These are phyloP conservation scores for Andrena haemorrhoa DNA, from an alignment of 2,888 invertebrate genomes.

Conservation along the genomic window DNA sequence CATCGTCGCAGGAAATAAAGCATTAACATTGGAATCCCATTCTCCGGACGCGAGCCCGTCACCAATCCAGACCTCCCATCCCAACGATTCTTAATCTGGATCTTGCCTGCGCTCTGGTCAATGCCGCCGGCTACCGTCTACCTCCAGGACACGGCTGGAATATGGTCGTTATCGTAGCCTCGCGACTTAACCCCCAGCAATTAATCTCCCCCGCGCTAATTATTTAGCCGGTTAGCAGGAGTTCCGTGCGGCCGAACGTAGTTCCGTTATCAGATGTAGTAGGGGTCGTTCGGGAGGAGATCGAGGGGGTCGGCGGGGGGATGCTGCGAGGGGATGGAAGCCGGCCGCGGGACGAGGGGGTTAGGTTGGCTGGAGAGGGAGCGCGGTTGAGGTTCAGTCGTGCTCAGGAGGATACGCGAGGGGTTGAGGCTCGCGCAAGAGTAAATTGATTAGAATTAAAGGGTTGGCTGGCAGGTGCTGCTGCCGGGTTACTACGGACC, in stretches of 20 bases:
- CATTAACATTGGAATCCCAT: too few relatives aligned
- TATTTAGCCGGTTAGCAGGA: conserved; percentile 80
- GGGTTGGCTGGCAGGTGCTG: conserved; percentile 75
- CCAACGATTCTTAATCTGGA: too few relatives aligned
- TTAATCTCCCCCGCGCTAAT: conserved; percentile 82
- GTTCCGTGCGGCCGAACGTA: conserved; percentile 70
- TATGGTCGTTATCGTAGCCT: conserved; percentile 62
- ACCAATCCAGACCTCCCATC: too few relatives aligned
- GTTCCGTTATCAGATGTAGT: conserved; percentile 71
- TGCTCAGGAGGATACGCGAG: conserved; percentile 71
- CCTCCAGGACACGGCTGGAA: conserved; percentile 32
- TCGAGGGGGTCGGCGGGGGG: background rate
- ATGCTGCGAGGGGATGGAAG: conserved; percentile 26
- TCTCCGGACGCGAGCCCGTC: too few relatives aligned
- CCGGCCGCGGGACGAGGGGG: conserved; percentile 32
- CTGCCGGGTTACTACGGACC: conserved; percentile 68
- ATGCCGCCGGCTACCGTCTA: background rate
- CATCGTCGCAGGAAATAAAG: background rate
- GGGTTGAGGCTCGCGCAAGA: conserved; percentile 76
- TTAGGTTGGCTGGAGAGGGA: conserved; percentile 26
- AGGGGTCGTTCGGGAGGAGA: conserved; percentile 64
- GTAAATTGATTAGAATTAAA: conserved; percentile 84
- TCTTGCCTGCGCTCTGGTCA: conserved; percentile 20
- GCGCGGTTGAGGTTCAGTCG: conserved; percentile 64
- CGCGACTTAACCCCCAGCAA: conserved; percentile 78